phyloP scores from a whole-genome alignment of 2,797 vertebrate species.

The Anas bernieri region DNA sequence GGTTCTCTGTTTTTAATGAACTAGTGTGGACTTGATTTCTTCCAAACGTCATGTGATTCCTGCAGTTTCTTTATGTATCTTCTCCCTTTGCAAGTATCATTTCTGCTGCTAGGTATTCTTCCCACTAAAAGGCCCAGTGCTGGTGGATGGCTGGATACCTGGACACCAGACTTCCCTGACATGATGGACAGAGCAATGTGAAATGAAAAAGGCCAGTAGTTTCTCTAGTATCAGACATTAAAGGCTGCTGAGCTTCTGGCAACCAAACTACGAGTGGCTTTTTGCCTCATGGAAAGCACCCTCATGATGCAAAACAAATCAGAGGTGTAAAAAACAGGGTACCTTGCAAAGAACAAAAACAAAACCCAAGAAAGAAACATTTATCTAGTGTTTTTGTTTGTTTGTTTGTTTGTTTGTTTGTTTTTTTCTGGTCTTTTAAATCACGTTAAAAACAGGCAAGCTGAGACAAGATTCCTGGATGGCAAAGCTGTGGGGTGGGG shows the following conservation, averaged over 20 bases:
- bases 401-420: neutral
- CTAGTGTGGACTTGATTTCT: neutral
- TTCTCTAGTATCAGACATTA: neutral
- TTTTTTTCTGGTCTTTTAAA: conserved; percentile 15
- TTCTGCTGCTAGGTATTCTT: neutral
- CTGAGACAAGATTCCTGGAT: neutral
- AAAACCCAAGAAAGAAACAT: neutral
- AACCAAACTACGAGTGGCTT: neutral
- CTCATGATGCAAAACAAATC: neutral
- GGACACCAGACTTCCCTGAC: neutral
- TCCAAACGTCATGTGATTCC: neutral
- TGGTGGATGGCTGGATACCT: neutral
- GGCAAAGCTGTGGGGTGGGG: neutral
- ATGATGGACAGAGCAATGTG: neutral
- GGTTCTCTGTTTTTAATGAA: neutral
- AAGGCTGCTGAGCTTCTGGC: neutral
- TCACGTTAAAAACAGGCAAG: conserved; percentile 1
- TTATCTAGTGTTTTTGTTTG: neutral
- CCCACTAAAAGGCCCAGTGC: neutral
- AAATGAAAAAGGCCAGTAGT: neutral
- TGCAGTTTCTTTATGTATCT: neutral
- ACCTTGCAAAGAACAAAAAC: neutral
- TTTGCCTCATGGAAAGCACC: neutral
- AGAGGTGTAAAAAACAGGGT: neutral
- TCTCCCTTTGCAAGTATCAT: neutral